Conservation (phyloP, 2,797 vertebrate species). For the Pipistrellus pygmaeus region DNA sequence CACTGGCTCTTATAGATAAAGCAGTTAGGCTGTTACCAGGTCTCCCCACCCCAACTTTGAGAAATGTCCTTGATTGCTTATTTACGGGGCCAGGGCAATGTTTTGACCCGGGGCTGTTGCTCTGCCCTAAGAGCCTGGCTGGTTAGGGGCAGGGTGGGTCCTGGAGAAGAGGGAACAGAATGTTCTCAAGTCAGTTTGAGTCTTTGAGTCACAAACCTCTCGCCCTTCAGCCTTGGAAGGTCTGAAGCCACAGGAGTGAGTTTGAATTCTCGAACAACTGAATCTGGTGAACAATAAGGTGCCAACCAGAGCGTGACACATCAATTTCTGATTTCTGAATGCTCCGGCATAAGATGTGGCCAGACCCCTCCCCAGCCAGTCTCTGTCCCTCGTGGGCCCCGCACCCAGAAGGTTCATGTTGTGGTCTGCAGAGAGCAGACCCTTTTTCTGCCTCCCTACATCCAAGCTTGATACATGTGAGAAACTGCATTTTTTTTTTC, state of each 20-base stretch:
- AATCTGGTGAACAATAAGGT: slow-evolving; percentile 27
- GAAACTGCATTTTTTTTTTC: slow-evolving; percentile 87
- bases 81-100: background rate
- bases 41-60: background rate
- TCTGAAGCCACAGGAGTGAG: background rate
- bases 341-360: background rate
- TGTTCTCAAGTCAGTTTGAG: slow-evolving; percentile 36
- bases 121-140: background rate
- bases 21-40: background rate
- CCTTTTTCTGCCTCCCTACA: slow-evolving; percentile 22
- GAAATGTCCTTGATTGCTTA: background rate
- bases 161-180: background rate
- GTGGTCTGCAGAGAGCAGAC: background rate
- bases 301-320: background rate
- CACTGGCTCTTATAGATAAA: background rate
- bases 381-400: background rate
- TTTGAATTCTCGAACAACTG: background rate
- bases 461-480: slow-evolving; percentile 80
- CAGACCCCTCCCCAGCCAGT: background rate
- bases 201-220: slow-evolving; percentile 1
- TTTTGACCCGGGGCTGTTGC: background rate
- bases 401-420: background rate
- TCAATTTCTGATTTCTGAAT: background rate
- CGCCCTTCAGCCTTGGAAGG: background rate
- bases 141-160: background rate